These are phyloP conservation scores for Melanostigma gelatinosum DNA, from an alignment of 2,113 vertebrate genomes.

Conservation along the genomic window DNA sequence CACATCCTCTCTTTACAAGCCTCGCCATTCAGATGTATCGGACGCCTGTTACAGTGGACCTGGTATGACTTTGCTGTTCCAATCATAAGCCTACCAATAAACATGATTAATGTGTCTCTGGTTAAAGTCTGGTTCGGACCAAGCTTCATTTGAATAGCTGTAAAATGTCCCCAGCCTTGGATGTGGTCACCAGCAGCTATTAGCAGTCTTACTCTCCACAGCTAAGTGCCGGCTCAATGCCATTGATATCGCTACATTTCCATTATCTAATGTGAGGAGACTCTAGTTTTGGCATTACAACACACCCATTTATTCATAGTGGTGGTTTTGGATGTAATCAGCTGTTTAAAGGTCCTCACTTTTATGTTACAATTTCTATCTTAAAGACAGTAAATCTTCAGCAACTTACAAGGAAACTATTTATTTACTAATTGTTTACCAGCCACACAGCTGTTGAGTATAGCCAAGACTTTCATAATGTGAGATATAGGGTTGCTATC, in stretches of 20 bases:
- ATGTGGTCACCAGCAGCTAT: constrained; percentile 2
- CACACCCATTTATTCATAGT: not conserved
- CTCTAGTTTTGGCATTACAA: not conserved
- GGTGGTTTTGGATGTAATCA: not conserved
- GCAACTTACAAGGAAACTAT: not conserved
- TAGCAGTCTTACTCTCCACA: not conserved
- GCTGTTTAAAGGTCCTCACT: not conserved
- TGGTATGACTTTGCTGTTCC: not conserved
- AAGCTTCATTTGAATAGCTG: not conserved
- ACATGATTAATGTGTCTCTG: constrained; percentile 2
- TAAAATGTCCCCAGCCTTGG: not conserved
- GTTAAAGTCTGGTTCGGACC: not conserved
- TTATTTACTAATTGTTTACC: not conserved
- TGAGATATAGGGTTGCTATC: no score
- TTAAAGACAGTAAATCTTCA: not conserved
- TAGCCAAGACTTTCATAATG: no score
- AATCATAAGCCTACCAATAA: not conserved
- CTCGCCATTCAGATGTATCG: no score
- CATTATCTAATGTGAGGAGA: not conserved
- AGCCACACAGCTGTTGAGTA: no score
- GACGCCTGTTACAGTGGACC: not conserved
- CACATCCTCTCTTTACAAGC: not conserved
- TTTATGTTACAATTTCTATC: not conserved
- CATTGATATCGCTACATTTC: constrained; percentile 7
- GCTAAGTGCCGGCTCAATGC: constrained; percentile 12